Base-by-base conservation (phyloP, 2,113 vertebrate species). In the Piliocolobus tephrosceles region DNA sequence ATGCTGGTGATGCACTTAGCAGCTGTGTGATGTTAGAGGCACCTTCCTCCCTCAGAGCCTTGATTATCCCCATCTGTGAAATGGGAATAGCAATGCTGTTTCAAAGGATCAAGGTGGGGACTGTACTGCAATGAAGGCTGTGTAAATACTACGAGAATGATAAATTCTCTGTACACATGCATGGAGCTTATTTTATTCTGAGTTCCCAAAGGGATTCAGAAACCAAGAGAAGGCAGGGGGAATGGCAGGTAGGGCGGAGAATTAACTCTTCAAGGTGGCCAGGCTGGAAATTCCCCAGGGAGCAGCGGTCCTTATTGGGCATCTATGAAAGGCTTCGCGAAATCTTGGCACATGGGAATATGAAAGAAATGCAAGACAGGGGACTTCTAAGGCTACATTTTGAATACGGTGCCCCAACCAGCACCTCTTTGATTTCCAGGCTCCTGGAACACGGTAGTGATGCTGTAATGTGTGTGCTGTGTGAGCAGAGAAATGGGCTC, bases 1-100 rank as follows among this genome's bases (percentile, higher is more conserved):
- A 11, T 2, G 1, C 25, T 2, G n/a, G 6, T 10, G 30, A 68
- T 38, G 16, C 5, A 1, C 17, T 57, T 38, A 10, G 13, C 35
- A 43, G 64, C 18, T 9, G 0, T 25, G 22, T 22, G 57, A 25
- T 43, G 61, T 72, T 0, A 5, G 23, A 83, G 78, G 35, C 25
- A 18, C 11, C 47, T 45, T 58, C n/a, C n/a, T 55, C 25, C 9
- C 25, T 70, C 61, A 12, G 47, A 23, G 4, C 25, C 18, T 23
- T 4, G 40, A 10, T 52, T 16, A 8, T 7, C 40, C 52, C 43
- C 17, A 25, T 50, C 84, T 90, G 68, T 17, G 45, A 58, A 79
- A 57, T 43, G 55, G 72, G 52, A 12, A 38, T 2, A 35, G 35
- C 16, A 14, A 43, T 10, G 16, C 30, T 32, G 6, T 55, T 40